Percentiles rank a stretch among this genome's conserved stretches.
phyloP scores from a whole-genome alignment of 2,797 vertebrate genomes.

The Sciaenops ocellatus region DNA sequence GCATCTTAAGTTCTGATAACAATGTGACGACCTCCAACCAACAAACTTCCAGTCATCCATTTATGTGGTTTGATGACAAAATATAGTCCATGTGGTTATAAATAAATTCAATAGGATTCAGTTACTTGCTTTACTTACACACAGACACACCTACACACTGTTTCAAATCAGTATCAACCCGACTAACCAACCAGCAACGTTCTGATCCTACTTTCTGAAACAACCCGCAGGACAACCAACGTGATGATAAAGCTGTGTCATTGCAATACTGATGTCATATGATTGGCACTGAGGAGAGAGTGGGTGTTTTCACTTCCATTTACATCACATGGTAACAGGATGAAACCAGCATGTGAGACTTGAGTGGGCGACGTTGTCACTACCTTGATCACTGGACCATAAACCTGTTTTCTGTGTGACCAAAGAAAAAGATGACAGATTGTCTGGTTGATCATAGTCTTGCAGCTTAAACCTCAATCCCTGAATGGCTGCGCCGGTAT shows the following conservation, averaged over 20 bases:
- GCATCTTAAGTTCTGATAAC: slow-evolving; percentile 5
- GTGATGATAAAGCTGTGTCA: slow-evolving; percentile 71
- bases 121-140: not conserved
- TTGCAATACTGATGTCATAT: slow-evolving; percentile 75
- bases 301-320: slow-evolving; percentile 83
- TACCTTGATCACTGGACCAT: slow-evolving; percentile 66
- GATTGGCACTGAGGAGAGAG: slow-evolving; percentile 61
- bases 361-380: slow-evolving; percentile 65
- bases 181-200: slow-evolving; percentile 14
- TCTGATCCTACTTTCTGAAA: slow-evolving; percentile 28
- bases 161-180: slow-evolving; percentile 29
- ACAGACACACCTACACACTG: slow-evolving; percentile 4
- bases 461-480: slow-evolving; percentile 20
- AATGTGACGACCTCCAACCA: slow-evolving; percentile 6
- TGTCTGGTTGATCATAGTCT: not conserved
- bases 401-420: slow-evolving; percentile 16
- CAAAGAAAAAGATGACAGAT: slow-evolving; percentile 4
- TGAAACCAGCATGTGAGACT: slow-evolving; percentile 72
- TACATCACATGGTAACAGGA: slow-evolving; percentile 75
- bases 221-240: slow-evolving; percentile 24
- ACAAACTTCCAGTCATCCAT: slow-evolving; percentile 6
- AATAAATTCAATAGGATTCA: slow-evolving; percentile 1
- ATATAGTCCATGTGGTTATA: not conserved
- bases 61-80: not conserved
- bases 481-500: slow-evolving; percentile 14